These are phyloP conservation scores for Ctenodactylus gundi DNA, from an alignment of 2,113 vertebrate species.

Conservation along the genomic window DNA sequence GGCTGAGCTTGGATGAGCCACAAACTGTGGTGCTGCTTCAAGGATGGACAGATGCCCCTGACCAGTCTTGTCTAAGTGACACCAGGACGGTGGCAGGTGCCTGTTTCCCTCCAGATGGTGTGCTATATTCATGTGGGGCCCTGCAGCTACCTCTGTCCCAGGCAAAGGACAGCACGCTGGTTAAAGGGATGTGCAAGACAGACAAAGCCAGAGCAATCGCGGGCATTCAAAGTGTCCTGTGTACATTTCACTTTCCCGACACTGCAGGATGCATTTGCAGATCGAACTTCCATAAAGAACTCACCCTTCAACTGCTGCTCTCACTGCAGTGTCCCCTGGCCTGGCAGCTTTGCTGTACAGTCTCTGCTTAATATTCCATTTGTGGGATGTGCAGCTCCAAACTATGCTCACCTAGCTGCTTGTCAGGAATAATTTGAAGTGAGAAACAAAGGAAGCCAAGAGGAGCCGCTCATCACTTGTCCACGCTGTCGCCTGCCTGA, in stretches of 20 bases:
- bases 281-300: neutral
- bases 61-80: neutral
- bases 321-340: neutral
- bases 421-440: neutral
- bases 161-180: accelerated
- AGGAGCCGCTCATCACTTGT: neutral
- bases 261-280: neutral
- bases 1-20: neutral
- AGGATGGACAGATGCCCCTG: accelerated
- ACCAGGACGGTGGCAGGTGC: neutral
- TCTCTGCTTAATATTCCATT: neutral
- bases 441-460: neutral
- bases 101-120: accelerated
- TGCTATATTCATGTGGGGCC: accelerated
- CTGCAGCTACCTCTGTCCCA: accelerated
- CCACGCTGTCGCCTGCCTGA: neutral
- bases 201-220: neutral
- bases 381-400: neutral
- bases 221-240: neutral
- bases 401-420: neutral
- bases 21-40: neutral
- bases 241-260: accelerated
- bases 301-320: neutral
- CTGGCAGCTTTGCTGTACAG: neutral
- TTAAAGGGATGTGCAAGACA: too few relatives aligned